Percentiles rank a stretch among this genome's conserved stretches.
Conservation (phyloP, 2,888 invertebrate species). For the Leucophenga maculata region DNA sequence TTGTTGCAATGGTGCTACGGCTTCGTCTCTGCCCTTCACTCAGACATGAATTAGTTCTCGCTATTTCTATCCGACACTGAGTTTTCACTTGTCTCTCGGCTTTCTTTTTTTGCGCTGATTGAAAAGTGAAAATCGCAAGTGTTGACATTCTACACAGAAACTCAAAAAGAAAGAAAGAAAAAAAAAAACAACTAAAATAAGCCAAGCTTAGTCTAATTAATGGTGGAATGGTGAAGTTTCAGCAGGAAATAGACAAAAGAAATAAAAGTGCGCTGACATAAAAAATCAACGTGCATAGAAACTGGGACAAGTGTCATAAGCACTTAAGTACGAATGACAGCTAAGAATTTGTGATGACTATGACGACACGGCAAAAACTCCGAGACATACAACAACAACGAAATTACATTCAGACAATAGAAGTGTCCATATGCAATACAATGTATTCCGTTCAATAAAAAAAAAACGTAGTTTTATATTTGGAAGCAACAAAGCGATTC, state of each 20-base stretch:
- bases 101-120: neutral
- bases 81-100: too few relatives aligned
- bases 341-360: too few relatives aligned
- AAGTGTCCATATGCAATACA: neutral
- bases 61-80: too few relatives aligned
- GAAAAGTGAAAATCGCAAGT: too few relatives aligned
- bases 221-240: too few relatives aligned
- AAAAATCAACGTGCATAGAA: slow-evolving; percentile 61
- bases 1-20: neutral
- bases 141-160: too few relatives aligned
- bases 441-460: neutral
- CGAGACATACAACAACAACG: neutral
- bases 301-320: slow-evolving; percentile 63
- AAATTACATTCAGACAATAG: neutral
- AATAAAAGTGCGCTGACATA: slow-evolving; percentile 48
- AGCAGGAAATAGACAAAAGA: too few relatives aligned
- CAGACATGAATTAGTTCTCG: neutral
- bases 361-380: neutral
- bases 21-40: slow-evolving; percentile 12
- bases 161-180: neutral
- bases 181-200: slow-evolving; percentile 1
- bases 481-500: too few relatives aligned
- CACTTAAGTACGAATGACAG: slow-evolving; percentile 60
- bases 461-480: too few relatives aligned
- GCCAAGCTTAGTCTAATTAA: neutral